Evolutionary conservation across 2,113 vertebrate species (phyloP), one percentile per base, ranked within the genome.

Genomic region (Taxidea taxus): DNA sequence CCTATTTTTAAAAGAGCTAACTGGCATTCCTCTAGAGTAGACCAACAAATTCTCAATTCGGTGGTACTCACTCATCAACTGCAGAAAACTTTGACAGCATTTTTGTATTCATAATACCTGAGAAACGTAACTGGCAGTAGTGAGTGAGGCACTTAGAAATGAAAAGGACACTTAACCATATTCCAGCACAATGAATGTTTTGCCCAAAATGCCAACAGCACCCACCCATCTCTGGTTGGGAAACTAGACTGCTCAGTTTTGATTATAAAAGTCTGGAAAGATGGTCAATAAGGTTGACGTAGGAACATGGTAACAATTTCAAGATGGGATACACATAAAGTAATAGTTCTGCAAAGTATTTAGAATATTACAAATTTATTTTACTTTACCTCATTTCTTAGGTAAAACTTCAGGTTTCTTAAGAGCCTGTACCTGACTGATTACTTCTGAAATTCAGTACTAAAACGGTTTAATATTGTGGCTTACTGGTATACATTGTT

Each of bases 231-330:
- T 42, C 12, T 85, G 34, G 47, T 16, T 89, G 37, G 31, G 31
- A 92, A 97, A 64, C 47, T 91, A 58, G 14, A 70, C 21, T 91
- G 18, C 66, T 80, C 89, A 66, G 51, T 51, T 94, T 78, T 34
- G 72, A 29, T 47, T 56, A 14, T 94, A 91, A 95, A 97, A 84
- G 84, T 80, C 31, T 74, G 44, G 27, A 89, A 94, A 92, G 64
- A 83, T 3, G 42, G 29, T 84, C 42, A 88, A 87, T 7, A 56
- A 90, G 37, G 4, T 72, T 94, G 18, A 91, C n/a, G 13, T 47
- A 37, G 15, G 42, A 8, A 78, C 13, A 75, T 11, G 42, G 13
- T 27, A 83, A 82, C 56, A 49, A 94, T 54, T 94, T 77, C 14
- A 49, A 31, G 37, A 6, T 20, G 34, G 29, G 34, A 77, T 14